These are phyloP conservation scores for Phyllopteryx taeniolatus DNA, from an alignment of 2,113 vertebrate species.

Conservation along the genomic window DNA sequence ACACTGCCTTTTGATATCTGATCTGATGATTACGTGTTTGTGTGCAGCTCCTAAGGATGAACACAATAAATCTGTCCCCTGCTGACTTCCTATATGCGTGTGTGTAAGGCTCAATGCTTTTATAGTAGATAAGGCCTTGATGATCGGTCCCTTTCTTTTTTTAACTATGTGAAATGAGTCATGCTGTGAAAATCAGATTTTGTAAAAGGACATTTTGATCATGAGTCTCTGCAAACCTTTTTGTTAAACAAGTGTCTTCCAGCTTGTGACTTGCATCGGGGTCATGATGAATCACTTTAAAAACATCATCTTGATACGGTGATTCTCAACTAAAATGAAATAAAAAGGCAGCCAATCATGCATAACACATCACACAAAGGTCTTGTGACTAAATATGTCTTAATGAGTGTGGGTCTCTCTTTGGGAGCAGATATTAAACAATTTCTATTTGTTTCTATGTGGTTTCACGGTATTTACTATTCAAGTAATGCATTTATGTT, in stretches of 20 bases:
- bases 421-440: too few relatives aligned
- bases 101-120: conserved; percentile 1
- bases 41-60: conserved; percentile 18
- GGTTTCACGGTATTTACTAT: too few relatives aligned
- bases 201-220: conserved; percentile 9
- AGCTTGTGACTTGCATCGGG: not conserved
- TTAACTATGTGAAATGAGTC: conserved; percentile 10
- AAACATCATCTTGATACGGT: not conserved
- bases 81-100: conserved; percentile 20
- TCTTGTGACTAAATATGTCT: not conserved
- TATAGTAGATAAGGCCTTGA: conserved; percentile 13
- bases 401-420: too few relatives aligned
- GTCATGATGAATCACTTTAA: not conserved
- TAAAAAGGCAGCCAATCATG: not conserved
- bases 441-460: too few relatives aligned
- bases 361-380: not conserved
- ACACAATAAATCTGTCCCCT: conserved; percentile 34
- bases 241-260: not conserved
- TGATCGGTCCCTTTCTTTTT: conserved; percentile 18
- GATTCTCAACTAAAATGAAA: not conserved
- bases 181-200: not conserved
- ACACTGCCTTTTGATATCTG: conserved; percentile 63
- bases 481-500: too few relatives aligned
- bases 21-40: conserved; percentile 40
- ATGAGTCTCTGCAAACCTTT: not conserved